These are phyloP conservation scores for Argyra leucocephala DNA, from an alignment of 2,888 invertebrate species.

Conservation along the genomic window DNA sequence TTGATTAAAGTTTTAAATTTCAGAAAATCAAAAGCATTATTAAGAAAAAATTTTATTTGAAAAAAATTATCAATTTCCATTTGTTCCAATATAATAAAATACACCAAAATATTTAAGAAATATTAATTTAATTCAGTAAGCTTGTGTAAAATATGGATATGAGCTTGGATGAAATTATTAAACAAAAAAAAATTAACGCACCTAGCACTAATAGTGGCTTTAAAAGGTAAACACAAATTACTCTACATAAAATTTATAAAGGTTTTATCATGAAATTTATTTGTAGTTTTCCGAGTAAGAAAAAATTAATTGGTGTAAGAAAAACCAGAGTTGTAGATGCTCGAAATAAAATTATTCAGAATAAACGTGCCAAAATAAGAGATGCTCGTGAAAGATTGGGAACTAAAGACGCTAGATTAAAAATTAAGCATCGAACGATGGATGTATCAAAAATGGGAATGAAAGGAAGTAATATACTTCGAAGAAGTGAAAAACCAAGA, in stretches of 20 bases:
- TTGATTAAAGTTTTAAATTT: too few species aligned
- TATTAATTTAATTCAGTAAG: too few species aligned
- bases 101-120: slow-evolving; percentile 2
- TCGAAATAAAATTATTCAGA: slow-evolving; percentile 66
- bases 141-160: slow-evolving; percentile 31
- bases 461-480: slow-evolving; percentile 45
- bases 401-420: slow-evolving; percentile 62
- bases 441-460: not conserved
- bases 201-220: not conserved
- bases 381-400: slow-evolving; percentile 74
- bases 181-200: slow-evolving; percentile 27
- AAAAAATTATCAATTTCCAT: too few species aligned
- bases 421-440: slow-evolving; percentile 45
- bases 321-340: slow-evolving; percentile 49
- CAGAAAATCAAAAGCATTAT: too few species aligned
- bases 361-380: slow-evolving; percentile 62
- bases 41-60: not conserved
- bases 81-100: too few species aligned
- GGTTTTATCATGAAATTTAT: not conserved
- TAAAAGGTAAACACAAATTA: not conserved
- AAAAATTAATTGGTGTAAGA: not conserved
- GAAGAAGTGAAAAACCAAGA: not conserved
- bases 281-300: not conserved
- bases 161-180: slow-evolving; percentile 36
- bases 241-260: not conserved